Conservation (phyloP, 2,113 vertebrate genomes). For the Thalassoma bifasciatum region DNA sequence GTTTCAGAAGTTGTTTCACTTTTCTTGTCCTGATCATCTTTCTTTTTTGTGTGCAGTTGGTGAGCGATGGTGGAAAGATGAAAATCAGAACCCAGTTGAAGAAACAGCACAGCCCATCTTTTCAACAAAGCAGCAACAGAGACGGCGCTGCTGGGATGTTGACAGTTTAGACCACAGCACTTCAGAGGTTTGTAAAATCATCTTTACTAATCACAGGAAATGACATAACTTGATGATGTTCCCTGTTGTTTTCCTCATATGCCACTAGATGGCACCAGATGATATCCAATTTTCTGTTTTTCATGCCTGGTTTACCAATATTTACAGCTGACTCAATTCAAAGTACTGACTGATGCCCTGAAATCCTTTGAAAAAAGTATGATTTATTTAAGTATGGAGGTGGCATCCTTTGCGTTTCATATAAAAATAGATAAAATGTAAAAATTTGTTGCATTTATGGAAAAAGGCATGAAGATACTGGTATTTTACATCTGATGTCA, state of each 20-base stretch:
- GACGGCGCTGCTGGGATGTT: constrained; percentile 73
- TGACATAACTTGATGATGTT: not conserved
- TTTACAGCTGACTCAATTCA: not conserved
- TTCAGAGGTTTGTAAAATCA: constrained; percentile 83
- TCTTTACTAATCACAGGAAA: not conserved
- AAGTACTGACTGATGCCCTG: not conserved
- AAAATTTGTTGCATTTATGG: not conserved
- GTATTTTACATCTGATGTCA: not conserved
- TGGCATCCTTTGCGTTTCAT: not conserved
- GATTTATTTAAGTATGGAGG: not conserved
- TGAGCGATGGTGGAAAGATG: constrained; percentile 74
- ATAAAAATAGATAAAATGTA: not conserved
- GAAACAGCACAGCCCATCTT: constrained; percentile 74
- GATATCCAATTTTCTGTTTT: not conserved
- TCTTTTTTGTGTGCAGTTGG: constrained; percentile 73
- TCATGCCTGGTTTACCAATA: not conserved
- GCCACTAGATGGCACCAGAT: constrained; percentile 75
- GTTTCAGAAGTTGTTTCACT: too few species aligned
- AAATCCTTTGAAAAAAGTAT: not conserved
- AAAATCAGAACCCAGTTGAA: constrained; percentile 79
- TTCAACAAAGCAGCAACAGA: constrained; percentile 72
- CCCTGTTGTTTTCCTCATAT: not conserved
- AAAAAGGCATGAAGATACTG: not conserved
- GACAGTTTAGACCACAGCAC: constrained; percentile 78
- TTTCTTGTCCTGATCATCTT: not conserved